Percentiles rank a stretch among this genome's conserved stretches.
phyloP scores from a whole-genome alignment of 2,888 invertebrate genomes.

The Pseudanteris insignis region DNA sequence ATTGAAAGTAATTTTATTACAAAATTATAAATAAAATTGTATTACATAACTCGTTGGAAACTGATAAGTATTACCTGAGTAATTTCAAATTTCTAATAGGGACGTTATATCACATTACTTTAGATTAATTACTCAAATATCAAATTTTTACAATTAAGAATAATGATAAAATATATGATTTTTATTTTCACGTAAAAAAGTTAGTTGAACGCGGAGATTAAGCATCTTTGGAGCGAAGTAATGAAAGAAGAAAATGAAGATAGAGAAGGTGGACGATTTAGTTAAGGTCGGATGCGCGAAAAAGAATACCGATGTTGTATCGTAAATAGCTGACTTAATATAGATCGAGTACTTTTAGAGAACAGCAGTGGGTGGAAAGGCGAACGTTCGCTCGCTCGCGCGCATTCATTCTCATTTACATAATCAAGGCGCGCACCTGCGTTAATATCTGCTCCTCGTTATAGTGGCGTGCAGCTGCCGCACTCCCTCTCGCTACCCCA shows the following conservation, averaged over 20 bases:
- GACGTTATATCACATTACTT: no score
- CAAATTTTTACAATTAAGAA: no score
- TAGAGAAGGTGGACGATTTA: neutral
- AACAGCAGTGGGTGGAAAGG: constrained; percentile 33
- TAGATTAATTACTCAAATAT: no score
- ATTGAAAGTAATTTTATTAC: no score
- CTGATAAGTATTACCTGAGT: no score
- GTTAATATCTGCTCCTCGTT: constrained; percentile 57
- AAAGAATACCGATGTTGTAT: constrained; percentile 19
- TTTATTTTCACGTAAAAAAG: no score
- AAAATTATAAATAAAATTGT: no score
- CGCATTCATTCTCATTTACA: constrained; percentile 44
- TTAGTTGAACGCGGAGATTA: no score
- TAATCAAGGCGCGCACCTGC: constrained; percentile 57
- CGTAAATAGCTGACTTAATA: constrained; percentile 34
- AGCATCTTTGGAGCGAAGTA: neutral
- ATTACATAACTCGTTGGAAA: no score
- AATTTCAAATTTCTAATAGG: no score
- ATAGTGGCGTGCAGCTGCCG: constrained; percentile 54
- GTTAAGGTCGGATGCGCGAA: constrained; percentile 19
- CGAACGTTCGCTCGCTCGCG: constrained; percentile 43
- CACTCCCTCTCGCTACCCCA: constrained; percentile 23
- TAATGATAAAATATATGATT: no score
- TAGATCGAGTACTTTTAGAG: constrained; percentile 28
- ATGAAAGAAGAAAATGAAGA: neutral